These are phyloP conservation scores for Volucella bombylans DNA, from an alignment of 2,888 invertebrate genomes.

Conservation along the genomic window DNA sequence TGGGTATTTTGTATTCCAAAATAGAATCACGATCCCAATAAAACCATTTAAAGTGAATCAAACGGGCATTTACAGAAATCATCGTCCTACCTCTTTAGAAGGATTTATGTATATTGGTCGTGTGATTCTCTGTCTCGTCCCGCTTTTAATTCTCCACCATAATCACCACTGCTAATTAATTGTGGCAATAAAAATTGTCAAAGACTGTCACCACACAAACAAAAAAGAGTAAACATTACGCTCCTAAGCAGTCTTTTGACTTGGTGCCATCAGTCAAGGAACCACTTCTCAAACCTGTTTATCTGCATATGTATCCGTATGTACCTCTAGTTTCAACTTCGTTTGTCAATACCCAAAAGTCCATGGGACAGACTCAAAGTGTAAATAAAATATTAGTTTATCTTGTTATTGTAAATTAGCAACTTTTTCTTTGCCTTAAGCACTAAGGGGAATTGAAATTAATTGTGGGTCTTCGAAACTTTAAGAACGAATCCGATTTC, in stretches of 20 bases:
- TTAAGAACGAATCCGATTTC: conserved; percentile 26
- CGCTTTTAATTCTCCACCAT: background rate
- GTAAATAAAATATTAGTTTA: conserved; percentile 56
- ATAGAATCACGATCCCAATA: conserved; percentile 61
- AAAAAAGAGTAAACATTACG: background rate
- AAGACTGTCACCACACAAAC: conserved; percentile 45
- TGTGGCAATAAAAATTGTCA: conserved; percentile 59
- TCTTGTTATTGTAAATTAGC: conserved; percentile 64
- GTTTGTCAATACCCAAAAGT: too few relatives aligned
- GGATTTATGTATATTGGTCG: conserved; percentile 21
- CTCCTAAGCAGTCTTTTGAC: conserved; percentile 15
- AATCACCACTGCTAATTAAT: conserved; percentile 53
- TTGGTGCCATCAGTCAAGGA: conserved; percentile 41
- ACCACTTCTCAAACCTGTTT: conserved; percentile 34
- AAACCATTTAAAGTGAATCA: conserved; percentile 48
- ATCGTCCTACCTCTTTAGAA: conserved; percentile 36
- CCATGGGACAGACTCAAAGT: conserved; percentile 4
- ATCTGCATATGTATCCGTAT: background rate
- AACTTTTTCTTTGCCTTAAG: conserved; percentile 21
- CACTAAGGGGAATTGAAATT: conserved; percentile 57
- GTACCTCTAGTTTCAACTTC: too few relatives aligned
- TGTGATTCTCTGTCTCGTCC: background rate
- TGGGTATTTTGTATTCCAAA: conserved; percentile 41
- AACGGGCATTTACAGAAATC: conserved; percentile 35
- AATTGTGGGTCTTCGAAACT: conserved; percentile 43